A percentile compares a stretch with the other conserved stretches of the same genome.
These are phyloP conservation scores for Lophura nycthemera DNA, from an alignment of 2,113 vertebrate species.

Conservation along the genomic window DNA sequence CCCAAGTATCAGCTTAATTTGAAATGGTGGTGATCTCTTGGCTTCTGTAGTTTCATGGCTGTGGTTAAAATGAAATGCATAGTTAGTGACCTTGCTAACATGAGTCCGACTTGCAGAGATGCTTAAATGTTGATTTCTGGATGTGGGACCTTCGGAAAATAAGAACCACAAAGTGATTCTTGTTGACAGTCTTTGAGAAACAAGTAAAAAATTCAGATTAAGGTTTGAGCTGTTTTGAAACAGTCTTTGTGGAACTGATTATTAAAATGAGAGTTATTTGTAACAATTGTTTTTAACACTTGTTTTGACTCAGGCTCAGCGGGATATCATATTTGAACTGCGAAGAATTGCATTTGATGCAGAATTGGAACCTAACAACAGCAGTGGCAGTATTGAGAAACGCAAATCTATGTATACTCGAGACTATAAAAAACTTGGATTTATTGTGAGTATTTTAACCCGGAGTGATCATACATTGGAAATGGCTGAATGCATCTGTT, in stretches of 20 bases:
- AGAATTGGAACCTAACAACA: conserved; percentile 91
- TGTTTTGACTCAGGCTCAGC: conserved; percentile 84
- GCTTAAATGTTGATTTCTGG: too few species aligned
- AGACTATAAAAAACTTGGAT: conserved; percentile 98
- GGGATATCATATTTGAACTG: conserved; percentile 98
- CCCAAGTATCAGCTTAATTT: neutral
- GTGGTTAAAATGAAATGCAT: neutral
- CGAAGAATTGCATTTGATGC: conserved; percentile 96
- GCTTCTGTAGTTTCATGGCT: neutral
- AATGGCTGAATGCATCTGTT: neutral
- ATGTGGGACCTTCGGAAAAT: neutral
- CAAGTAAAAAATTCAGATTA: neutral
- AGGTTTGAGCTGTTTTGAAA: neutral
- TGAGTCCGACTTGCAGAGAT: accelerated
- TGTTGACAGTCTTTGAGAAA: neutral
- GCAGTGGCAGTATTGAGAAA: conserved; percentile 95
- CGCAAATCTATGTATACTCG: conserved; percentile 99
- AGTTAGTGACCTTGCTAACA: neutral
- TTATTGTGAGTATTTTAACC: conserved; percentile 88
- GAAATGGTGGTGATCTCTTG: neutral
- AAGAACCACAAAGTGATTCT: neutral
- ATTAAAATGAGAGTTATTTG: neutral
- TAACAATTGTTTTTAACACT: neutral
- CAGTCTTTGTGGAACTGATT: neutral
- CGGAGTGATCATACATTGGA: neutral